A percentile compares a stretch with the other conserved stretches of the same genome.
These are phyloP conservation scores for Pandion haliaetus DNA, from an alignment of 2,113 vertebrate species.

Conservation along the genomic window DNA sequence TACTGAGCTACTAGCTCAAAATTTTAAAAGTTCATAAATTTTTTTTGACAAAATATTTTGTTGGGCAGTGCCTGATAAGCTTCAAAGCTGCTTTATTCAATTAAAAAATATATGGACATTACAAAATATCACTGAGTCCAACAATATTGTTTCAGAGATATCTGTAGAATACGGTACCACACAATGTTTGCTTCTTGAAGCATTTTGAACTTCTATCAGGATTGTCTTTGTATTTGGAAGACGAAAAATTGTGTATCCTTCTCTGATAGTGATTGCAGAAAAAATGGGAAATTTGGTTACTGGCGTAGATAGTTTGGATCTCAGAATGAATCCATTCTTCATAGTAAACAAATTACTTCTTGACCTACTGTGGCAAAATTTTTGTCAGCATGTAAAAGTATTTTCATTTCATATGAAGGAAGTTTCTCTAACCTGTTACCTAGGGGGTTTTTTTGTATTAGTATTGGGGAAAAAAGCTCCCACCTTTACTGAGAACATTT, in stretches of 20 bases:
- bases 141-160: conserved; percentile 76
- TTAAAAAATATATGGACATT: conserved; percentile 73
- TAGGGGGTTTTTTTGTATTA: not conserved
- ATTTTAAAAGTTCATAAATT: conserved; percentile 65
- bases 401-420: conserved; percentile 51
- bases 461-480: not conserved
- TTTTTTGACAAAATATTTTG: conserved; percentile 79
- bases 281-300: conserved; percentile 26
- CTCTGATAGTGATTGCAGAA: conserved; percentile 28
- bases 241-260: conserved; percentile 24
- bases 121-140: conserved; percentile 75
- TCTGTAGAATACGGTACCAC: conserved; percentile 73
- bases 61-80: conserved; percentile 94
- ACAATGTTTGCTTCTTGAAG: conserved; percentile 65
- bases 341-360: not conserved
- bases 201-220: conserved; percentile 66
- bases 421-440: conserved; percentile 22
- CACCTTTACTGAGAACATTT: not conserved
- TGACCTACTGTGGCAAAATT: conserved; percentile 31
- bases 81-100: conserved; percentile 90
- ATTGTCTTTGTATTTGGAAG: conserved; percentile 58
- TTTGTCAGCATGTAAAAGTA: conserved; percentile 15
- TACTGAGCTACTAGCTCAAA: conserved; percentile 81
- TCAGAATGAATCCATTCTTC: not conserved
- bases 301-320: conserved; percentile 16